phyloP scores from a whole-genome alignment of 1,140 invertebrate species.

The Lamellibrachia luymesi region DNA sequence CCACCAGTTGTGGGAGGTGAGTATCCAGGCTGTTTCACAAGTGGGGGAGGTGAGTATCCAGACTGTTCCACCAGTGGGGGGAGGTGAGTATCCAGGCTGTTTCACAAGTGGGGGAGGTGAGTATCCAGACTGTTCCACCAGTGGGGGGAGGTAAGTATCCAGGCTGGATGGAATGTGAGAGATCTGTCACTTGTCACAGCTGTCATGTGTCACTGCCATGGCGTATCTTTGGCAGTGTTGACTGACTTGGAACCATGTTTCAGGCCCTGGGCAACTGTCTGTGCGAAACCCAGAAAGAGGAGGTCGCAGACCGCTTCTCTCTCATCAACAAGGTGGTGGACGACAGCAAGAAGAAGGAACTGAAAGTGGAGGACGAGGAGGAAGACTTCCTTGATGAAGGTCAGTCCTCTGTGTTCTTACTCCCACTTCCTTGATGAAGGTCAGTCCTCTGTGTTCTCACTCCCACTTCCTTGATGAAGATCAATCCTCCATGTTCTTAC shows the following conservation, averaged over 20 bases:
- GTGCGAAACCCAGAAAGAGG: constrained; percentile 65
- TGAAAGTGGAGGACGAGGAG: constrained; percentile 89
- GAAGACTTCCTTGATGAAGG: constrained; percentile 98
- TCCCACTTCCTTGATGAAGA: constrained; percentile 95
- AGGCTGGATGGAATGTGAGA: background rate
- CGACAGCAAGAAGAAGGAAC: constrained; percentile 77
- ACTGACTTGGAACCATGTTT: constrained; percentile 29
- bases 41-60: no score
- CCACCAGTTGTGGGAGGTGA: no score
- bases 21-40: no score
- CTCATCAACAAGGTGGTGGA: constrained; percentile 69
- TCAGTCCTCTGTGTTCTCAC: constrained; percentile 43
- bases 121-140: no score
- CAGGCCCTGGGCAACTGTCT: constrained; percentile 80
- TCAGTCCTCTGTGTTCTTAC: constrained; percentile 49
- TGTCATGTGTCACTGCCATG: background rate
- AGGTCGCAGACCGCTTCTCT: constrained; percentile 65
- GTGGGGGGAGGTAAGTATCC: no score
- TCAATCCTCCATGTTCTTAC: constrained; percentile 52
- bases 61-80: no score
- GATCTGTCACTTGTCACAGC: background rate
- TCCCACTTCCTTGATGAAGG: constrained; percentile 90
- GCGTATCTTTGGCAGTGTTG: background rate
- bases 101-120: no score
- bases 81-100: no score